These are phyloP conservation scores for Molossus molossus DNA, from an alignment of 2,797 vertebrate genomes.

Conservation along the genomic window DNA sequence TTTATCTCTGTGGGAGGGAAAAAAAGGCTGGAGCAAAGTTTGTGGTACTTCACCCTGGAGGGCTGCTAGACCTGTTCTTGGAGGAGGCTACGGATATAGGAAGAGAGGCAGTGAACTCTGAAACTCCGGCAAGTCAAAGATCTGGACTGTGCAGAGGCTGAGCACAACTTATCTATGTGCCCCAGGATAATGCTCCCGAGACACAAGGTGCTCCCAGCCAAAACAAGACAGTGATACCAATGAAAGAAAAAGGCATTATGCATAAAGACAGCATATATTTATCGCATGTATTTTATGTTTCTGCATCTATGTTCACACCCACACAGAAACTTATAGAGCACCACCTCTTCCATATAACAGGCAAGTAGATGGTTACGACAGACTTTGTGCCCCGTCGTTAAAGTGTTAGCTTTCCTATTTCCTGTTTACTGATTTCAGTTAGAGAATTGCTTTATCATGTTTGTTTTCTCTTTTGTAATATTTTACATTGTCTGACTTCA, in stretches of 20 bases:
- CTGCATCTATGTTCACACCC: neutral
- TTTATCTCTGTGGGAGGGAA: neutral
- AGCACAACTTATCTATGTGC: neutral
- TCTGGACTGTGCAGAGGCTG: too few relatives aligned
- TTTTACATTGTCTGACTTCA: neutral
- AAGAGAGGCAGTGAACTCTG: neutral
- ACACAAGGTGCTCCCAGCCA: neutral
- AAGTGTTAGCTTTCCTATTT: neutral
- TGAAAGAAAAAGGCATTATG: neutral
- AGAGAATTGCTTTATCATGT: neutral
- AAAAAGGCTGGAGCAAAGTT: neutral
- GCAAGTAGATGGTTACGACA: neutral
- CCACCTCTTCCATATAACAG: neutral
- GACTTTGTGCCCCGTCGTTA: neutral
- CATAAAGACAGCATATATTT: neutral
- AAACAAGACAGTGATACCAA: neutral
- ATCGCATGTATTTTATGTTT: neutral
- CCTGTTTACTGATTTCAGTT: neutral
- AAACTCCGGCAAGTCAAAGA: neutral
- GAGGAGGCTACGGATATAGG: neutral
- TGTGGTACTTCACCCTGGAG: rapidly evolving
- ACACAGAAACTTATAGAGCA: neutral
- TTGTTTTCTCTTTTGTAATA: neutral
- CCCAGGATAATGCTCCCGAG: neutral
- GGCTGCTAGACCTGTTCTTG: neutral